A percentile compares a stretch with the other conserved stretches of the same genome.
These are phyloP conservation scores for Conops quadrifasciatus DNA, from an alignment of 2,888 invertebrate species.

Conservation along the genomic window DNA sequence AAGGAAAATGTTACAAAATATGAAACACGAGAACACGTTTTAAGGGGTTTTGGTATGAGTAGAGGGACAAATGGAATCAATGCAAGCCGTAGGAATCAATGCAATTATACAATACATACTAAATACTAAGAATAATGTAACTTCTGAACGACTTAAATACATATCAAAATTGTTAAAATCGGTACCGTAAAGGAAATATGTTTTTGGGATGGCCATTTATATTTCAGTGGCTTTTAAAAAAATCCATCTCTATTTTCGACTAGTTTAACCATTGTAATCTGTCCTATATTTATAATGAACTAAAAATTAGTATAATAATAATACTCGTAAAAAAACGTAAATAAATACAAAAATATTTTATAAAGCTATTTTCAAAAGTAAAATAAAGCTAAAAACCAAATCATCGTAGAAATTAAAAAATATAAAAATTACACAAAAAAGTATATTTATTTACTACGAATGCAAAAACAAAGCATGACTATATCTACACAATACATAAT, in stretches of 20 bases:
- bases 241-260: slow-evolving; percentile 22
- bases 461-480: too few relatives aligned
- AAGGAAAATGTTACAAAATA: slow-evolving; percentile 10
- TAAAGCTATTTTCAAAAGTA: slow-evolving; percentile 20
- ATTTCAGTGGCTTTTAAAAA: slow-evolving; percentile 42
- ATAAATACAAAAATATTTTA: neutral
- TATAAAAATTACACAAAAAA: too few relatives aligned
- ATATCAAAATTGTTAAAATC: neutral
- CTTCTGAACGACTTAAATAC: slow-evolving; percentile 29
- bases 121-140: slow-evolving; percentile 37
- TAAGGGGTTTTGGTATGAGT: slow-evolving; percentile 11
- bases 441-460: too few relatives aligned
- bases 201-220: slow-evolving; percentile 41
- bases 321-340: slow-evolving; percentile 36
- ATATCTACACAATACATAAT: too few relatives aligned
- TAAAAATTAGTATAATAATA: too few relatives aligned
- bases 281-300: slow-evolving; percentile 48
- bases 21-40: slow-evolving; percentile 21
- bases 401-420: neutral
- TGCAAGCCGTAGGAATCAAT: slow-evolving; percentile 39
- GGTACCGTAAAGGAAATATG: slow-evolving; percentile 20
- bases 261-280: slow-evolving; percentile 41
- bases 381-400: neutral
- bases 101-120: neutral
- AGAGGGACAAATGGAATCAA: slow-evolving; percentile 30